Percentiles rank a stretch among this genome's conserved stretches.
Evolutionary conservation across 2,888 invertebrate genomes (phyloP).

Genomic region (Calephelis perditalis): DNA sequence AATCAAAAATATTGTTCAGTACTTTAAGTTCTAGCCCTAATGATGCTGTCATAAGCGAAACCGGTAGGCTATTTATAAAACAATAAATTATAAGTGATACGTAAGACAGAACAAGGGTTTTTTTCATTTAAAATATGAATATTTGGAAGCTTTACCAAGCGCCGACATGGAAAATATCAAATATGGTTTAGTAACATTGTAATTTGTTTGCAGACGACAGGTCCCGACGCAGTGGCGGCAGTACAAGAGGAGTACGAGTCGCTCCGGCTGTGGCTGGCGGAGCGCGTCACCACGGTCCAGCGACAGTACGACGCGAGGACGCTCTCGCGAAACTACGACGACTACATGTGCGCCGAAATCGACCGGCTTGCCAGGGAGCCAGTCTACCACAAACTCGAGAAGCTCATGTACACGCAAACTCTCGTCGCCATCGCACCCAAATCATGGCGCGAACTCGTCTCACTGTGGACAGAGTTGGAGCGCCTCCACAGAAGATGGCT

Average conservation of each 20-base stretch:
- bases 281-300: constrained; percentile 86
- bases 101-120: too few species aligned
- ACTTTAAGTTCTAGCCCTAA: too few species aligned
- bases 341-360: constrained; percentile 86
- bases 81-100: too few species aligned
- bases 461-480: constrained; percentile 89
- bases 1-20: too few species aligned
- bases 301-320: constrained; percentile 86
- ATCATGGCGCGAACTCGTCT: constrained; percentile 90
- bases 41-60: too few species aligned
- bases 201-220: constrained; percentile 72
- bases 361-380: constrained; percentile 86
- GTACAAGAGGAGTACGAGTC: constrained; percentile 89
- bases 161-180: too few species aligned
- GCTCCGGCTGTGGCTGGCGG: constrained; percentile 88
- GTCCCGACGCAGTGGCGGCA: constrained; percentile 85
- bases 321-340: constrained; percentile 87
- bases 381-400: constrained; percentile 86
- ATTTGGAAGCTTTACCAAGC: too few species aligned
- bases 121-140: too few species aligned
- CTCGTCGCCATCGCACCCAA: constrained; percentile 89
- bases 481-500: constrained; percentile 90
- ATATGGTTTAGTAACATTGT: background rate
- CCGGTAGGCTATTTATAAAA: too few species aligned
- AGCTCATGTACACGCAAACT: constrained; percentile 88